phyloP scores from a whole-genome alignment of 1,140 invertebrate genomes.

The Zophobas morio region DNA sequence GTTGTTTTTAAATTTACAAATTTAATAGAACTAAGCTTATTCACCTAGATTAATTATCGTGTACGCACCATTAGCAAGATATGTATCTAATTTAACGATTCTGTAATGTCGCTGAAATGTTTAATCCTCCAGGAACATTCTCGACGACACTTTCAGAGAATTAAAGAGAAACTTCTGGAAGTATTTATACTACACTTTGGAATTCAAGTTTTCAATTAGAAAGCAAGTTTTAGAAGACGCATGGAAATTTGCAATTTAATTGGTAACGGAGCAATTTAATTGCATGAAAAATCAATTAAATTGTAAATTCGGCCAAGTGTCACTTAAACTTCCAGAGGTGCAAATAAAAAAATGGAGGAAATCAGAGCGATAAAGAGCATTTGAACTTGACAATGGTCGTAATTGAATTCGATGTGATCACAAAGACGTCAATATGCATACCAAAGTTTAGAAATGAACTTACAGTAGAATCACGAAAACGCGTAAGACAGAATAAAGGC shows the following conservation, averaged over 20 bases:
- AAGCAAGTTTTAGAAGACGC: slow-evolving; percentile 9
- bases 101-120: not conserved
- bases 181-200: not conserved
- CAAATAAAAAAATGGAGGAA: not conserved
- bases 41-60: too few relatives aligned
- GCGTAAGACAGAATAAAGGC: too few relatives aligned
- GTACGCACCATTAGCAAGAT: too few relatives aligned
- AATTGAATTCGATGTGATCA: not conserved
- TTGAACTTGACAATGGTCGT: not conserved
- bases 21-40: too few relatives aligned
- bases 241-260: slow-evolving; percentile 36
- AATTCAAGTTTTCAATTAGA: slow-evolving; percentile 22
- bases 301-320: slow-evolving; percentile 36
- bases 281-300: slow-evolving; percentile 34
- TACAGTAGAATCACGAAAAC: too few relatives aligned
- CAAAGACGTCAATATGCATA: not conserved
- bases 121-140: not conserved
- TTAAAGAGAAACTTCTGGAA: not conserved
- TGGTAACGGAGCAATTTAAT: slow-evolving; percentile 26
- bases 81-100: too few relatives aligned
- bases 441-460: too few relatives aligned
- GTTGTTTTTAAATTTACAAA: too few relatives aligned
- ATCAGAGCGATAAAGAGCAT: not conserved
- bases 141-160: not conserved
- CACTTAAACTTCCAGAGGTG: slow-evolving; percentile 10